Evolutionary conservation across 2,113 vertebrate genomes (phyloP).

Genomic region (Hiodon alosoides): DNA sequence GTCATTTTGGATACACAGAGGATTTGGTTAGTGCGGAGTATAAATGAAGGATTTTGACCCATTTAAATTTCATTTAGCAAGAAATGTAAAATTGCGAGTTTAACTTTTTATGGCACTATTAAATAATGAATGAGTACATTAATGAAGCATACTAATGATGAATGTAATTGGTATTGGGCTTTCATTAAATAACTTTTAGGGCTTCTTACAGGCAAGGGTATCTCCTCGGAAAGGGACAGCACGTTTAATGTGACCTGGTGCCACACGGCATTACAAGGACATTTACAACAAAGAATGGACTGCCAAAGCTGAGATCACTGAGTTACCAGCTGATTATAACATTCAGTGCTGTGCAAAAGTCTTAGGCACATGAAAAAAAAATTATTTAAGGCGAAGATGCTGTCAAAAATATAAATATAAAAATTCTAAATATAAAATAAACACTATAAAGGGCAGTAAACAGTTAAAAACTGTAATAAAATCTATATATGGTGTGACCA

Average conservation of each 20-base stretch:
- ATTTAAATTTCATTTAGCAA: conserved; percentile 53
- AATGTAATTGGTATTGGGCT: conserved; percentile 63
- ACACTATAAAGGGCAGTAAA: too few species aligned
- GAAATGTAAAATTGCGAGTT: conserved; percentile 35
- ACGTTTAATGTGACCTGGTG: conserved; percentile 25
- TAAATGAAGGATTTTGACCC: conserved; percentile 48
- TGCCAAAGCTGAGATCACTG: too few species aligned
- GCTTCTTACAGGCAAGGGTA: conserved; percentile 1
- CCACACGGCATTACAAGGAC: conserved; percentile 27
- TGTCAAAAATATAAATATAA: too few species aligned
- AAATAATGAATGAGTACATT: conserved; percentile 68
- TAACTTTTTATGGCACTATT: conserved; percentile 35
- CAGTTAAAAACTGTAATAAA: too few species aligned
- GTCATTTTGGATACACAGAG: conserved; percentile 51
- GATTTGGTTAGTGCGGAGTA: conserved; percentile 43
- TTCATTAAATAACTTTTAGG: conserved; percentile 34
- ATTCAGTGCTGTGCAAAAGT: too few species aligned
- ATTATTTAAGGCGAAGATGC: too few species aligned
- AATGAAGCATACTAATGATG: conserved; percentile 65
- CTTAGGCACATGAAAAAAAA: too few species aligned
- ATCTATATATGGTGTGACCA: too few species aligned
- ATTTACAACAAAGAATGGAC: background rate
- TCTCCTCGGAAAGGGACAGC: conserved; percentile 23
- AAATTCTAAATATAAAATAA: too few species aligned
- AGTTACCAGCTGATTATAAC: too few species aligned